Base-by-base conservation (phyloP, 1,140 invertebrate species). In the Dendroctonus valens region DNA sequence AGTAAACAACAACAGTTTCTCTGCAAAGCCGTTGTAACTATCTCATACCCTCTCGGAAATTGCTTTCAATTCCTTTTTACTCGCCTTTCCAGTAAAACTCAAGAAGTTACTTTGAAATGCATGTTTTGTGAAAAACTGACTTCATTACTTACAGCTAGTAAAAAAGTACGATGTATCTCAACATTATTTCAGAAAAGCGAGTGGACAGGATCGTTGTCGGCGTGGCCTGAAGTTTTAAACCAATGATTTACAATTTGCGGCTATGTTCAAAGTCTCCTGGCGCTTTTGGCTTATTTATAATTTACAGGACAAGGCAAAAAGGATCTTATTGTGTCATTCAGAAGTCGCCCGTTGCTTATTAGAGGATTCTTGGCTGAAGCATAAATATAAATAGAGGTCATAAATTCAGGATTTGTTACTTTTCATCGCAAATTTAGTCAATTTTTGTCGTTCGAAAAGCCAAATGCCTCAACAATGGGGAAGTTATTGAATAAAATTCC, bases 211-310 rank as follows among this genome's bases (percentile, higher is more conserved):
- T 46, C 42, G 8, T 12, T 12, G 42, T 9, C 12, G 8, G 42
- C 42, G 26, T 12, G 42, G 42, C 42, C 42, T 11, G 12, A 46
- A 46, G 42, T 12, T 46, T 46, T 46, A 46, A 46, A 46, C 42
- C 42, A 11, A 46, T 46, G 42, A 46, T 46, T 11, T 46, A 46
- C 42, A 46, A 46, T 4, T 12, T 46, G 42, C 12, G 42, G 42
- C 8, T 46, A 12, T 9, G 42, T 46, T 12, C 42, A 12, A 46
- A 11, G 42, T 46, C 42, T 4, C 8, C 12, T 46, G 12, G 8
- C 42, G 42, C 12, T 46, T 46, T 46, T 12, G 42, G 42, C 42
- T 46, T 46, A 46, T 46, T 46, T 46, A 46, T 46, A 46, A 46
- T 46, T 46, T 46, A 46, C 42, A 11, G 42, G 42, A 46, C 12